A percentile compares a stretch with the other conserved stretches of the same genome.
These are phyloP conservation scores for Mythimna ferrago DNA, from an alignment of 2,888 invertebrate genomes.

Conservation along the genomic window DNA sequence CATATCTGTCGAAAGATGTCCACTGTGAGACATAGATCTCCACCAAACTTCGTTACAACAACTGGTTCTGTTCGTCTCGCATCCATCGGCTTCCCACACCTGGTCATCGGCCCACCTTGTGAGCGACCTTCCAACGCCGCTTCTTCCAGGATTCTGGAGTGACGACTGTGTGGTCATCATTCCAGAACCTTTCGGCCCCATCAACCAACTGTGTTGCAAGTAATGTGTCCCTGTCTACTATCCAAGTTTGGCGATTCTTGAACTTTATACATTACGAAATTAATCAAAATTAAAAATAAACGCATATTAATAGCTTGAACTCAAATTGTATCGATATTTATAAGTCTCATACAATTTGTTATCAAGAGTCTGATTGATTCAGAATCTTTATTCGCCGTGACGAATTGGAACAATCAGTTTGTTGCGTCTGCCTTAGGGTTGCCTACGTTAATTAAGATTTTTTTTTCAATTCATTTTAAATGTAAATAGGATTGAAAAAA, in stretches of 20 bases:
- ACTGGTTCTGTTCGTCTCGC: no score
- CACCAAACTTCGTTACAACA: no score
- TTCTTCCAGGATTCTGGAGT: no score
- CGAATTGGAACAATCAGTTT: conserved; percentile 59
- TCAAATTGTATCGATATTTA: conserved; percentile 41
- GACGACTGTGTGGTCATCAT: no score
- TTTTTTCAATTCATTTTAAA: background rate
- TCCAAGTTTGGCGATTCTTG: background rate
- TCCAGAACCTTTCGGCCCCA: no score
- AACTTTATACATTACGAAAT: conserved; percentile 41
- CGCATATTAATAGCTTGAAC: conserved; percentile 25
- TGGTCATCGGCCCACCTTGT: no score
- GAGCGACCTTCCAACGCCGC: no score
- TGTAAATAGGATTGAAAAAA: background rate
- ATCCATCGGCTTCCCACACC: no score
- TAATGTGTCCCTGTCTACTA: no score
- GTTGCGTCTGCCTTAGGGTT: conserved; percentile 50
- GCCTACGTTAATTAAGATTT: conserved; percentile 29
- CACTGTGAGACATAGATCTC: no score
- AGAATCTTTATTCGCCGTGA: conserved; percentile 58
- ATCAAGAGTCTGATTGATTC: conserved; percentile 51
- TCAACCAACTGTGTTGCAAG: no score
- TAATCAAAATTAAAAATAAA: conserved; percentile 34
- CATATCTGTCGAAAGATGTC: no score
- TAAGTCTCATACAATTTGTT: conserved; percentile 46